Percentiles rank a stretch among this genome's conserved stretches.
phyloP scores from a whole-genome alignment of 2,797 vertebrate species.

The Triplophysa bombifrons region DNA sequence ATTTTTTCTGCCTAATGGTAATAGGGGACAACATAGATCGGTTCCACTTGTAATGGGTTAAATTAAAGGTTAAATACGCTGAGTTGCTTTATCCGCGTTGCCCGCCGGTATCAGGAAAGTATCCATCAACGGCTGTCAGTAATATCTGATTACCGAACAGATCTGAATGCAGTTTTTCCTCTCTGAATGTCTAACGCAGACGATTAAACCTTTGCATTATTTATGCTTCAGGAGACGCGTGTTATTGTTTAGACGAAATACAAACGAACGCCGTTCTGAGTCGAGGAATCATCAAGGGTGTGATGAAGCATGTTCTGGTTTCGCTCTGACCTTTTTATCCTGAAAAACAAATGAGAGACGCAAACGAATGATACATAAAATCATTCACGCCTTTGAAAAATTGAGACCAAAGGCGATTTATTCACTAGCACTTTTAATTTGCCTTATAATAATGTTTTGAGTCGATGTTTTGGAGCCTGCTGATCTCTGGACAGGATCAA shows the following conservation, averaged over 20 bases:
- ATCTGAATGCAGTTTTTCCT: conserved; percentile 49
- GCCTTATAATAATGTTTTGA: conserved; percentile 34
- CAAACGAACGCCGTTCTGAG: conserved; percentile 14
- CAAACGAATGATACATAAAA: conserved; percentile 1
- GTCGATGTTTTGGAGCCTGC: conserved; percentile 37
- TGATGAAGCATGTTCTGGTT: conserved; percentile 4
- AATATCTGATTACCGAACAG: conserved; percentile 48
- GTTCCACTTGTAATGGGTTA: conserved; percentile 48
- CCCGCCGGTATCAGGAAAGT: conserved; percentile 46
- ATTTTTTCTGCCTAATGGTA: conserved; percentile 55
- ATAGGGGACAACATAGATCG: conserved; percentile 52
- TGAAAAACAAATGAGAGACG: conserved; percentile 16
- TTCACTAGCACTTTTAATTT: conserved; percentile 29
- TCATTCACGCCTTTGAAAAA: conserved; percentile 18
- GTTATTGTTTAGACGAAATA: conserved; percentile 22
- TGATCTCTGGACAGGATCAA: conserved; percentile 32
- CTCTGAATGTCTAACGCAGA: conserved; percentile 44
- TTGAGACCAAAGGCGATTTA: conserved; percentile 7
- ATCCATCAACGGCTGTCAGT: conserved; percentile 55
- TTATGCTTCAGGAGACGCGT: conserved; percentile 6
- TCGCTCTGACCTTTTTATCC: conserved; percentile 34
- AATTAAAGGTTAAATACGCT: conserved; percentile 60
- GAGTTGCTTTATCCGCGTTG: conserved; percentile 49
- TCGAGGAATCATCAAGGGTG: background rate
- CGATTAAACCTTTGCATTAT: conserved; percentile 30